phyloP scores from a whole-genome alignment of 2,888 invertebrate genomes.

The Pyrrhosoma nymphula region DNA sequence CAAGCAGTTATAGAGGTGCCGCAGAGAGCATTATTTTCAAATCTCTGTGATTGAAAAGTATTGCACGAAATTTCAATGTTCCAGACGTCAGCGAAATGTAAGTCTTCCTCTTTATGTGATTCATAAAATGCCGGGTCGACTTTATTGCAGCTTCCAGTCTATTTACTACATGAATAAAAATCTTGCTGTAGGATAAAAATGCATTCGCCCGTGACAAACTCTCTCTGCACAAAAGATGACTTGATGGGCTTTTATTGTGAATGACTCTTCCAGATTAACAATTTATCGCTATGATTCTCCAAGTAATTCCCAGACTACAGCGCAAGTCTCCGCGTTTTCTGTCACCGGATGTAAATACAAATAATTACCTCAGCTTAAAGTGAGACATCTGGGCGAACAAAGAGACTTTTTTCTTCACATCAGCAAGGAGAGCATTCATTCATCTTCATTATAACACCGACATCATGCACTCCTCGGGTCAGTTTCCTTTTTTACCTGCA shows the following conservation, averaged over 20 bases:
- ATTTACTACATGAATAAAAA: not conserved
- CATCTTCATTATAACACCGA: not conserved
- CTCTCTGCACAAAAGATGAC: not conserved
- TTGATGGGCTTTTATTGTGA: not conserved
- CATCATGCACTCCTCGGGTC: not conserved
- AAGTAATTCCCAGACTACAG: not conserved
- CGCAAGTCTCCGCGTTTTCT: not conserved
- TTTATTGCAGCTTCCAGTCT: not conserved
- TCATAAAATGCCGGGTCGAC: not conserved
- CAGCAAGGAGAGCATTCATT: not conserved
- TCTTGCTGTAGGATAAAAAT: not conserved
- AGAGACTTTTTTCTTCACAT: not conserved
- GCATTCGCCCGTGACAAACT: not conserved
- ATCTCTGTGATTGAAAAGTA: conserved; percentile 11
- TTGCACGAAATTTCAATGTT: not conserved
- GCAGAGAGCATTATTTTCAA: not conserved
- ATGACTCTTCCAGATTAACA: not conserved
- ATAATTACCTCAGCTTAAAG: not conserved
- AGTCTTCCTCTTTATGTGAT: not conserved
- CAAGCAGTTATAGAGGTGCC: not conserved
- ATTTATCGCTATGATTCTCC: not conserved
- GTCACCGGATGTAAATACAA: not conserved
- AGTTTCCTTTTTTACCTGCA: not conserved
- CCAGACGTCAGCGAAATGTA: not conserved
- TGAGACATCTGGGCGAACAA: not conserved